These are phyloP conservation scores for Abrostola triplasia DNA, from an alignment of 2,888 invertebrate genomes.

Conservation along the genomic window DNA sequence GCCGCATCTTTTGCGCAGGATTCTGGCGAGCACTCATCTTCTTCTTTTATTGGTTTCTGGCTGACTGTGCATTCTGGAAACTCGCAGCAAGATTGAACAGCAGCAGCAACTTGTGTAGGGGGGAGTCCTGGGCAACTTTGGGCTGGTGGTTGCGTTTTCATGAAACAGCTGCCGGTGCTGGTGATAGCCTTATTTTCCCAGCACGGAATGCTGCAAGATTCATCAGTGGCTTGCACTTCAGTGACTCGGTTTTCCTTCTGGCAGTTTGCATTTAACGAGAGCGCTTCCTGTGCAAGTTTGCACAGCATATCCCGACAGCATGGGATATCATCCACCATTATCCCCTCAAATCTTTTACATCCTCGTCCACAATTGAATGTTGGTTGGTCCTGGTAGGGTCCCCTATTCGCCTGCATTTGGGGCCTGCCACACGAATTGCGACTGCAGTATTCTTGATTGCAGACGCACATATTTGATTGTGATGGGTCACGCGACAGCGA, in stretches of 20 bases:
- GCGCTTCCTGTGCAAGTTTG: conserved; percentile 18
- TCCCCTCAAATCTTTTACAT: conserved; percentile 7
- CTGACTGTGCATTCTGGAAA: not conserved
- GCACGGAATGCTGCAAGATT: not conserved
- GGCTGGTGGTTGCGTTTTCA: too few relatives aligned
- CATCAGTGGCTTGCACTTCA: not conserved
- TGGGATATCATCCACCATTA: conserved; percentile 11
- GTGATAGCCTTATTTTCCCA: conserved; percentile 1
- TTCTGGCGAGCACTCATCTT: not conserved
- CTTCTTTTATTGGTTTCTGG: not conserved
- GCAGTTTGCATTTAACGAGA: not conserved
- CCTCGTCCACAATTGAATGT: not conserved
- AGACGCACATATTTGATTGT: not conserved
- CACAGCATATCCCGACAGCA: conserved; percentile 16
- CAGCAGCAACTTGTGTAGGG: not conserved
- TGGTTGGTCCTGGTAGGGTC: not conserved
- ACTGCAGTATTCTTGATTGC: conserved; percentile 3
- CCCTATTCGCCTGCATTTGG: not conserved
- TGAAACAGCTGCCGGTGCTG: not conserved
- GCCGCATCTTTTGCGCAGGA: not conserved
- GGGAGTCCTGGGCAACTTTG: not conserved
- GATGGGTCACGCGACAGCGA: not conserved
- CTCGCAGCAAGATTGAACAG: not conserved
- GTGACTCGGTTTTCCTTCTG: not conserved
- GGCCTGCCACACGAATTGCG: conserved; percentile 1